phyloP scores from a whole-genome alignment of 2,113 vertebrate genomes.

The Ramphastos sulfuratus region DNA sequence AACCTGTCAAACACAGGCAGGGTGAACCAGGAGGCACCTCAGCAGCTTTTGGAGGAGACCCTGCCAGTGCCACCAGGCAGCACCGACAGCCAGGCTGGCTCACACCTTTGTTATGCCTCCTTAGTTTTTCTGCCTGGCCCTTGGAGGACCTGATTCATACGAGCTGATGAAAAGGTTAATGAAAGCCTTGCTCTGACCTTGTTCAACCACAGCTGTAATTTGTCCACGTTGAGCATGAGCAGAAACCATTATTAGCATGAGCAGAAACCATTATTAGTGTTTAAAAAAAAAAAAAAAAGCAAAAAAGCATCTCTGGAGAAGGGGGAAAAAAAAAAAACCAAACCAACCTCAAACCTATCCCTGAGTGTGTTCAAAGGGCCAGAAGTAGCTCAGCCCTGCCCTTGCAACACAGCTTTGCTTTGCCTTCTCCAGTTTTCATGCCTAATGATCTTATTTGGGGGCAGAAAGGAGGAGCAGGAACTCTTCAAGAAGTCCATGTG shows the following conservation, averaged over 20 bases:
- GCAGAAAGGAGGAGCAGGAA: neutral
- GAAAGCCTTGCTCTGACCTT: constrained; percentile 36
- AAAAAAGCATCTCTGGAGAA: neutral
- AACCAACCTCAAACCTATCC: too few relatives aligned
- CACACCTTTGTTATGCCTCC: neutral
- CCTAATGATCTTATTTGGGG: constrained; percentile 1
- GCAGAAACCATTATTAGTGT: too few relatives aligned
- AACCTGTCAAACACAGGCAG: constrained; percentile 73
- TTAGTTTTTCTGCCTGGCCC: constrained; percentile 6
- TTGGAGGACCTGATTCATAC: neutral
- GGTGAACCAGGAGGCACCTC: neutral
- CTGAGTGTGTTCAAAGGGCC: neutral
- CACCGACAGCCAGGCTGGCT: neutral
- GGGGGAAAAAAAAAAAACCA: too few relatives aligned
- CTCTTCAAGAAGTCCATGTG: neutral
- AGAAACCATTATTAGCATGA: constrained; percentile 10
- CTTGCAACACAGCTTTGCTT: neutral
- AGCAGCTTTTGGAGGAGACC: neutral
- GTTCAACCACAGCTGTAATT: constrained; percentile 18
- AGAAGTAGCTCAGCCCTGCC: neutral
- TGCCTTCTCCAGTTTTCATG: neutral
- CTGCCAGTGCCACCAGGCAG: fast-evolving
- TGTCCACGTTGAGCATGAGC: neutral
- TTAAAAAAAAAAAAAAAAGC: too few relatives aligned
- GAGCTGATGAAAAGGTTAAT: constrained; percentile 38